Conservation (phyloP, 2,888 invertebrate genomes). For the Zygaena filipendulae region DNA sequence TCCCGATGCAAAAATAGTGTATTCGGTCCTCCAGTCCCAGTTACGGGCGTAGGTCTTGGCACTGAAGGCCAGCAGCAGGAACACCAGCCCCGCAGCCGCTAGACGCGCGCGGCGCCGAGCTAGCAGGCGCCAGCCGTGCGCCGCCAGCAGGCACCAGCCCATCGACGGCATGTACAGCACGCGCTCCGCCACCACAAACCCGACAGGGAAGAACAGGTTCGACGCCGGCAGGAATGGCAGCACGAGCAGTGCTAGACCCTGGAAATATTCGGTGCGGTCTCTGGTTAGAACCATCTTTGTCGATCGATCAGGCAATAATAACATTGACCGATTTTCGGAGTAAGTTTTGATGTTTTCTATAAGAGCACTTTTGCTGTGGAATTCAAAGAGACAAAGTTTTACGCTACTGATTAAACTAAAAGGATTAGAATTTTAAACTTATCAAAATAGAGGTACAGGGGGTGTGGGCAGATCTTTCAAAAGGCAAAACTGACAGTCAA, state of each 20-base stretch:
- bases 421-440: too few species aligned
- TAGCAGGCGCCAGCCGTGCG: slow-evolving; percentile 83
- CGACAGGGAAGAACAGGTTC: slow-evolving; percentile 97
- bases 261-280: too few species aligned
- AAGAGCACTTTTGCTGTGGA: too few species aligned
- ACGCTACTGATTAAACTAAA: too few species aligned
- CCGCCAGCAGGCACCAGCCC: slow-evolving; percentile 95
- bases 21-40: slow-evolving; percentile 94
- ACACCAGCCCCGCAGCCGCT: slow-evolving; percentile 73
- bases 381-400: too few species aligned
- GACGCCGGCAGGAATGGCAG: slow-evolving; percentile 96
- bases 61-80: slow-evolving; percentile 81
- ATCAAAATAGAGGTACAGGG: too few species aligned
- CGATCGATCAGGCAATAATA: too few species aligned
- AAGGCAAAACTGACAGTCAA: too few species aligned
- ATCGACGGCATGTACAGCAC: slow-evolving; percentile 97
- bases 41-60: slow-evolving; percentile 89
- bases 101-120: slow-evolving; percentile 73
- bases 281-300: too few species aligned
- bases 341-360: too few species aligned
- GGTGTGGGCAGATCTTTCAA: too few species aligned
- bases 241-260: slow-evolving; percentile 88
- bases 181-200: slow-evolving; percentile 96
- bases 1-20: slow-evolving; percentile 93
- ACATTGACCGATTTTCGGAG: too few species aligned